Conservation (phyloP, 1,140 invertebrate species). For the Trinorchestia longiramus region DNA sequence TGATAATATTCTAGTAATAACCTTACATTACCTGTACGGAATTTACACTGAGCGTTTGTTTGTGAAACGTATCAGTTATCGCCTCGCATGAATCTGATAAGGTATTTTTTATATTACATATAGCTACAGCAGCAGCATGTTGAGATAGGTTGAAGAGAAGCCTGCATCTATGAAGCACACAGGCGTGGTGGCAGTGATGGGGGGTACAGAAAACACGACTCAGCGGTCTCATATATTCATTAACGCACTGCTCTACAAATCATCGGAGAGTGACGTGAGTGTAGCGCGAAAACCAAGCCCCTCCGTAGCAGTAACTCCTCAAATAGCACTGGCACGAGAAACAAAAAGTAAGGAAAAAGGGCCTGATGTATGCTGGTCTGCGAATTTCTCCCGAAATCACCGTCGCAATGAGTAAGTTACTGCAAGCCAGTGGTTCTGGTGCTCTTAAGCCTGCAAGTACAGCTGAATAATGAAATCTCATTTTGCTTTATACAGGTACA, state of each 20-base stretch:
- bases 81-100: neutral
- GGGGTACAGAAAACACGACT: neutral
- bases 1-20: neutral
- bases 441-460: no score
- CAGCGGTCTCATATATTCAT: neutral
- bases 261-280: neutral
- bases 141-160: no score
- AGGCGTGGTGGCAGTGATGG: neutral
- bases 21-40: neutral
- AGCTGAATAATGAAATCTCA: no score
- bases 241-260: slow-evolving; percentile 24
- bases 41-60: neutral
- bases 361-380: neutral
- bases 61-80: neutral
- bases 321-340: neutral
- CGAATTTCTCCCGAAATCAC: neutral
- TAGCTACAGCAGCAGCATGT: neutral
- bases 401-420: neutral
- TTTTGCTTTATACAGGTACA: no score
- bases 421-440: neutral
- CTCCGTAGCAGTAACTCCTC: neutral
- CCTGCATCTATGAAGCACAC: neutral
- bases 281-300: neutral
- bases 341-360: neutral
- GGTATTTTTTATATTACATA: neutral